Evolutionary conservation across 1,140 invertebrate species (phyloP).

Genomic region (Saccostrea echinata): DNA sequence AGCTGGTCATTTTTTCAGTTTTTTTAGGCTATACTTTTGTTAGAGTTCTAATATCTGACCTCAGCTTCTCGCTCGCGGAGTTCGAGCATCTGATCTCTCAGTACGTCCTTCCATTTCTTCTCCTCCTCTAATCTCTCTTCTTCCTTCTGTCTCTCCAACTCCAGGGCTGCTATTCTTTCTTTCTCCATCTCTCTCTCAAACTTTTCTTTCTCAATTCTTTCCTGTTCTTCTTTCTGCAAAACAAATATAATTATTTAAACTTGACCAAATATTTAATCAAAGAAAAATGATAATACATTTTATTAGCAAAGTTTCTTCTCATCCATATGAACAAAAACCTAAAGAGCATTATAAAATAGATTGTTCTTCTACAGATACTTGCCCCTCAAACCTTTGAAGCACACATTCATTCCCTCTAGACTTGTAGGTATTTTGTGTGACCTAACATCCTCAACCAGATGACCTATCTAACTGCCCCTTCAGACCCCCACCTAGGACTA

Average conservation of each 20-base stretch:
- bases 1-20: no score
- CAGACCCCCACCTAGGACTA: not conserved
- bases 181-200: conserved; percentile 74
- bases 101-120: conserved; percentile 70
- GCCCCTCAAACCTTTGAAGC: no score
- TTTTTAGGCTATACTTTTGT: no score
- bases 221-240: conserved; percentile 70
- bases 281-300: not conserved
- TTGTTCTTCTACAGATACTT: no score
- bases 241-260: no score
- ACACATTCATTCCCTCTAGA: no score
- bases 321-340: no score
- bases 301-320: no score
- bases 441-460: no score
- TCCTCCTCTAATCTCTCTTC: conserved; percentile 71
- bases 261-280: no score
- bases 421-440: not conserved
- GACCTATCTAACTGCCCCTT: no score
- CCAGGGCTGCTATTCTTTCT: conserved; percentile 73
- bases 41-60: conserved; percentile 61
- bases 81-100: conserved; percentile 77
- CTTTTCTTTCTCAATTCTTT: conserved; percentile 69
- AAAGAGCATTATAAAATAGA: no score
- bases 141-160: conserved; percentile 69
- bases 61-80: conserved; percentile 75